Evolutionary conservation across 2,888 invertebrate genomes (phyloP).

Genomic region (Lordiphosa fenestrarum): DNA sequence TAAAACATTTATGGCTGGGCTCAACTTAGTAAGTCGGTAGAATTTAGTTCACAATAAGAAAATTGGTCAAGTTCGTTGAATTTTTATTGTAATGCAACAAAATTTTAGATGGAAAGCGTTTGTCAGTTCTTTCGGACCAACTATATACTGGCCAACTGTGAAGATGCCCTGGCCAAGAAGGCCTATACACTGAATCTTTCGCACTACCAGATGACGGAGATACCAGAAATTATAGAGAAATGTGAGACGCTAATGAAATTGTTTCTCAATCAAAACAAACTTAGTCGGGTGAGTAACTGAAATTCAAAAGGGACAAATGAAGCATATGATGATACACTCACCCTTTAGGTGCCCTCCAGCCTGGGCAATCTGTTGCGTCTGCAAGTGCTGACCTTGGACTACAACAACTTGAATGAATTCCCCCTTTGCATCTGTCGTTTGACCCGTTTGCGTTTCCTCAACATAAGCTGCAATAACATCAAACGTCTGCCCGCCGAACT

Average conservation of each 20-base stretch:
- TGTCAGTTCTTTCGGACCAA: conserved; percentile 86
- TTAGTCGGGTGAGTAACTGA: conserved; percentile 81
- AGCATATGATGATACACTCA: no score
- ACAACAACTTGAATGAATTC: conserved; percentile 83
- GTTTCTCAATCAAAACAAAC: conserved; percentile 85
- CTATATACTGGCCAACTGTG: conserved; percentile 85
- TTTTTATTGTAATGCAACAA: background rate
- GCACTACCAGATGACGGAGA: conserved; percentile 84
- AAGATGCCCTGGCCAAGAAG: conserved; percentile 83
- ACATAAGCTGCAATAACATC: conserved; percentile 86
- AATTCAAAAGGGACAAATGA: no score
- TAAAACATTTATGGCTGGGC: conserved; percentile 19
- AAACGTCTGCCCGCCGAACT: conserved; percentile 83
- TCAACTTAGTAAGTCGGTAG: conserved; percentile 3
- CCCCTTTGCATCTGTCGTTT: conserved; percentile 84
- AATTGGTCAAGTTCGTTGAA: no score
- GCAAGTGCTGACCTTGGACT: conserved; percentile 84
- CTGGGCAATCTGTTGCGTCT: conserved; percentile 82
- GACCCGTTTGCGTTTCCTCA: conserved; percentile 83
- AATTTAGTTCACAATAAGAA: no score
- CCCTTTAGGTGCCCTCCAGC: conserved; percentile 79
- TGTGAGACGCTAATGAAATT: conserved; percentile 83
- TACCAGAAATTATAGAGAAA: conserved; percentile 83
- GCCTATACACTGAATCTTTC: conserved; percentile 84
- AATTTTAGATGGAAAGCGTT: conserved; percentile 83